Evolutionary conservation across 1,140 invertebrate species (phyloP).

Genomic region (Oncopeltus fasciatus): DNA sequence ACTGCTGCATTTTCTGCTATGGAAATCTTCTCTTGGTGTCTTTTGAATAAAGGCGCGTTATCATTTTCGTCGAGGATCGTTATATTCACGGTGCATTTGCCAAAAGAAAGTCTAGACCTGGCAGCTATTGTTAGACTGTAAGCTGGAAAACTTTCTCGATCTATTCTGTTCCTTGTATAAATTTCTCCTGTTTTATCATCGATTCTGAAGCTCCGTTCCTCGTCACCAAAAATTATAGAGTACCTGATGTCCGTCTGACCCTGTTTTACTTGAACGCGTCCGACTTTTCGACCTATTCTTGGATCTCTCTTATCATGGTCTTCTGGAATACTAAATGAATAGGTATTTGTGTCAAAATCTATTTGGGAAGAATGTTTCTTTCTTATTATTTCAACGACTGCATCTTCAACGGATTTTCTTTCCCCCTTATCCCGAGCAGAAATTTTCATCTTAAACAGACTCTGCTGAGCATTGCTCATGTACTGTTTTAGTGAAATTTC

Average conservation of each 20-base stretch:
- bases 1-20: slow-evolving; percentile 79
- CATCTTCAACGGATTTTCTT: slow-evolving; percentile 49
- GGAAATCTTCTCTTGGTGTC: slow-evolving; percentile 55
- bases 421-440: slow-evolving; percentile 67
- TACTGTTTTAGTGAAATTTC: slow-evolving; percentile 50
- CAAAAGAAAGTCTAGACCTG: slow-evolving; percentile 47
- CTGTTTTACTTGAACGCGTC: slow-evolving; percentile 49
- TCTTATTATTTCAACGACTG: slow-evolving; percentile 65
- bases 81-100: slow-evolving; percentile 60
- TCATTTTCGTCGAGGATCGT: slow-evolving; percentile 83
- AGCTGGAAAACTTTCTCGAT: slow-evolving; percentile 61
- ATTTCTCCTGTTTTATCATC: slow-evolving; percentile 65
- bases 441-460: slow-evolving; percentile 53
- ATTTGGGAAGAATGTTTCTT: slow-evolving; percentile 50
- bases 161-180: slow-evolving; percentile 59
- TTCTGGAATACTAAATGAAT: slow-evolving; percentile 67
- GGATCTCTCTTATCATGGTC: slow-evolving; percentile 41
- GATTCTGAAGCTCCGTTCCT: slow-evolving; percentile 60
- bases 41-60: slow-evolving; percentile 68
- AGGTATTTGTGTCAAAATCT: slow-evolving; percentile 59
- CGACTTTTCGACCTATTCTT: slow-evolving; percentile 50
- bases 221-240: slow-evolving; percentile 70
- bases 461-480: slow-evolving; percentile 43
- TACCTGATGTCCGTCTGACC: slow-evolving; percentile 42
- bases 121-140: slow-evolving; percentile 70